phyloP scores from a whole-genome alignment of 2,797 vertebrate species.

The Euphonia xanthogaster region DNA sequence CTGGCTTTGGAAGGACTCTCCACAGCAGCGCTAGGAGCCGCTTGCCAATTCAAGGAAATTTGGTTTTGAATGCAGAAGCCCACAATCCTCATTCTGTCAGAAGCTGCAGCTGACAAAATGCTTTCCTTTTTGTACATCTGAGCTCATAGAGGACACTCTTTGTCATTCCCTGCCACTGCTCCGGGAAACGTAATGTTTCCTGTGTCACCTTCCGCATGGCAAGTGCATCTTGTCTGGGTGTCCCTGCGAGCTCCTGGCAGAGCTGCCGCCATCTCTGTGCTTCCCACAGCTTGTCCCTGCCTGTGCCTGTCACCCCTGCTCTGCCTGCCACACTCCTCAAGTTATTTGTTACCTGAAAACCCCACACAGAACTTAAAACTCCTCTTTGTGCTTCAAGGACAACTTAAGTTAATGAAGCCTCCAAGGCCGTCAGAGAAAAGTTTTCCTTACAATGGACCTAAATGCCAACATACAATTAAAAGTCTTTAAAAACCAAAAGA shows the following conservation, averaged over 20 bases:
- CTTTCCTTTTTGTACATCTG: neutral
- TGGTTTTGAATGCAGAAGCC: slow-evolving; percentile 19
- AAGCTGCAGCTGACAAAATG: slow-evolving; percentile 1
- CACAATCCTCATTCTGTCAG: slow-evolving; percentile 15
- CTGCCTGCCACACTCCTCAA: neutral
- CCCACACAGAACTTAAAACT: neutral
- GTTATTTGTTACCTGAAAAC: neutral
- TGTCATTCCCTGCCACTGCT: neutral
- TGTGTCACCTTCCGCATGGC: neutral
- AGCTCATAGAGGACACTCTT: neutral
- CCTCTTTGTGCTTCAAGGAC: neutral
- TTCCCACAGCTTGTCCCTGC: slow-evolving; percentile 17
- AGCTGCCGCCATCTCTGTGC: neutral
- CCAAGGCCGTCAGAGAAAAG: neutral
- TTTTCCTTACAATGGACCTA: neutral
- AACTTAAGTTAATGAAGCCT: neutral
- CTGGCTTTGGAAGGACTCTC: neutral
- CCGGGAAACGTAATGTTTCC: neutral
- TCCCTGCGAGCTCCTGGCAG: neutral
- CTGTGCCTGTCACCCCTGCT: neutral
- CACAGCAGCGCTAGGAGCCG: neutral
- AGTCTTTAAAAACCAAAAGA: neutral
- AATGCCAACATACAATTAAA: neutral
- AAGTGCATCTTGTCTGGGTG: neutral
- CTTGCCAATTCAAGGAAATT: slow-evolving; percentile 16